phyloP scores from a whole-genome alignment of 2,797 vertebrate genomes.

The Tragopan temminckii region DNA sequence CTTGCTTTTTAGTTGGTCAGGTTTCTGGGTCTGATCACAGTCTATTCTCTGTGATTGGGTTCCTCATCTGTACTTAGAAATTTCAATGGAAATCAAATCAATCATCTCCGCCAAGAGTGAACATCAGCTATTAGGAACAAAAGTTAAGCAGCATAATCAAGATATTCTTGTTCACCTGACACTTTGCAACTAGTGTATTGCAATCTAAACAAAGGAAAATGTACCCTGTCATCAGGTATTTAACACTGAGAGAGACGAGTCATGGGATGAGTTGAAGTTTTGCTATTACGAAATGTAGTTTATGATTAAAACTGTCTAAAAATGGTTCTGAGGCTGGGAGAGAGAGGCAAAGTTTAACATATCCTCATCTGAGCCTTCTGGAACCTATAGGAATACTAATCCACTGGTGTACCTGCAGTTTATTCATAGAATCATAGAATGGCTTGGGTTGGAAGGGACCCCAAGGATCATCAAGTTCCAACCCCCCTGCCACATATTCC shows the following conservation, averaged over 20 bases:
- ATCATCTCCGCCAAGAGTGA: background rate
- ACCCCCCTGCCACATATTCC: too few relatives aligned
- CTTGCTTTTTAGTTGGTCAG: background rate
- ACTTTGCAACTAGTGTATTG: background rate
- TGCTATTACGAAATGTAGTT: background rate
- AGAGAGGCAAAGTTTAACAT: accelerated
- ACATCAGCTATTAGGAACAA: background rate
- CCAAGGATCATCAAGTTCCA: too few relatives aligned
- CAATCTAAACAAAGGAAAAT: background rate
- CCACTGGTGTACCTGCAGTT: background rate
- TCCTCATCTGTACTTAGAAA: background rate
- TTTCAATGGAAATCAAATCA: constrained; percentile 10
- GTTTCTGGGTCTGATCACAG: background rate
- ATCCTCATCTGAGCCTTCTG: background rate
- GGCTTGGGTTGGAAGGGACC: too few relatives aligned
- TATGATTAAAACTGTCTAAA: background rate
- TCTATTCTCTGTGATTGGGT: background rate
- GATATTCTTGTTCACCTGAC: background rate
- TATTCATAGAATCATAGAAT: background rate
- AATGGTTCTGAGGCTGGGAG: background rate
- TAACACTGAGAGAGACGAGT: background rate
- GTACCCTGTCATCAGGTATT: background rate
- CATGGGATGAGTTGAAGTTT: background rate
- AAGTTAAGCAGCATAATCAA: background rate
- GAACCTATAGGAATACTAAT: background rate